Evolutionary conservation across 2,888 invertebrate genomes (phyloP), one percentile per base, ranked within the genome.

Genomic region (Lathronympha strigana): DNA sequence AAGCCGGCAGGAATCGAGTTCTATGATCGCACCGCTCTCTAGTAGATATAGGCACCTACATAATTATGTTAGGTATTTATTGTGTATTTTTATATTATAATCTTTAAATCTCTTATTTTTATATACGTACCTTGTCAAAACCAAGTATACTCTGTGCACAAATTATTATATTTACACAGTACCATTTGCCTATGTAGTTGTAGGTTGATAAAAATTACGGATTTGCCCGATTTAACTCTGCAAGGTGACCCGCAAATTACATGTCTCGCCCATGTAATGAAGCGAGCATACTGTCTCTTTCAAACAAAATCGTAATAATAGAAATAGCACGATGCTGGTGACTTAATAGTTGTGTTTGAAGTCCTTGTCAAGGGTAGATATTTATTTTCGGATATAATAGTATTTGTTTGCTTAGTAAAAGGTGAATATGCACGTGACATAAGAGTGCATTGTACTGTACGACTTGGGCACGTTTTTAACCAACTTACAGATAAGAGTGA

Each of bases 171-270:
- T 28, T 43, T 15, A 11, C 36, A 49, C 45, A 9, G 23, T 40
- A 31, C 17, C 58, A 53, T 15, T 49, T 38, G 40, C 40, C 40
- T 50, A n/a, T n/a, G n/a, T n/a, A n/a, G n/a, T n/a, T n/a, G 17
- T 43, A 49, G 8, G 40, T 13, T n/a, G 6, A 19, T 54, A 47
- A 25, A 63, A 60, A 60, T 53, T 60, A 31, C 53, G 28, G 47
- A 23, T 38, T 40, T 38, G 54, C 38, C 66, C 66, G 25, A 40
- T 66, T 54, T 54, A 54, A 66, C 66, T 47, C 54, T 5, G 17
- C 60, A 66, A 66, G 66, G 66, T 66, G 66, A 61, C 66, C 54
- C 53, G 21, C 28, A 54, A 40, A 61, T 49, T 61, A 49, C 38
- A 19, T 54, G 53, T 50, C 43, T 23, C 47, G 62, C 33, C n/a